Base-by-base conservation (phyloP, 2,113 vertebrate genomes). In the Corvus cornix region DNA sequence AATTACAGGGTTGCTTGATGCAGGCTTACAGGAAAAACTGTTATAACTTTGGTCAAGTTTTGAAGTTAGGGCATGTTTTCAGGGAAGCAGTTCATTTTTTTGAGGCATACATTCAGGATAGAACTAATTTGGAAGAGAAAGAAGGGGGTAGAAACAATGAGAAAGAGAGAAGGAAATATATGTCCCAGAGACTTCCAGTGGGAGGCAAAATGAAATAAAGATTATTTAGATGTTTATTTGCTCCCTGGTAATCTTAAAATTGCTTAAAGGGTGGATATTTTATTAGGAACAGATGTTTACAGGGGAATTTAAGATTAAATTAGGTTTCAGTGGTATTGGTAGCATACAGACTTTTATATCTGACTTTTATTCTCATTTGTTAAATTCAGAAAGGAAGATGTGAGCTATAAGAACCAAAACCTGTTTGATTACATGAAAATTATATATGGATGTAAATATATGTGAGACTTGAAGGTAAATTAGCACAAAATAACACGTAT, bases 171-270 rank as follows among this genome's bases (percentile, higher is more conserved):
- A 84, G 43, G 20, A 76, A 89, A 58, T 67, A 48, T 7, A 51
- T 63, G n/a, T 94, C n/a, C 46, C 49, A 72, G 67, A 53, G 70
- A 85, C 30, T 59, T 82, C 59, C 63, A 74, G 48, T 72, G 26
- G 60, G 35, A 92, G 59, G 43, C 3, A 2, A 92, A 77, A 90
- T 52, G 10, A 74, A 75, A 68, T 78, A 48, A 76, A 85, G 51
- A 49, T 80, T 89, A 85, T 87, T 84, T 86, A 89, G 44, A 51
- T 27, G 58, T 81, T 92, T 86, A 44, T 93, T 96, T 96, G 4
- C 41, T 89, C 26, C 37, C 66, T 78, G 41, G 48, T 78, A 91
- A 74, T 77, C 59, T 86, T 84, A 51, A 4, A 93, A 63, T 86
- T 95, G 72, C 79, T 80, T 67, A 78, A 90, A 78, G 33, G 22